Conservation (phyloP, 2,797 vertebrate species). For the Poecilia wingei region DNA sequence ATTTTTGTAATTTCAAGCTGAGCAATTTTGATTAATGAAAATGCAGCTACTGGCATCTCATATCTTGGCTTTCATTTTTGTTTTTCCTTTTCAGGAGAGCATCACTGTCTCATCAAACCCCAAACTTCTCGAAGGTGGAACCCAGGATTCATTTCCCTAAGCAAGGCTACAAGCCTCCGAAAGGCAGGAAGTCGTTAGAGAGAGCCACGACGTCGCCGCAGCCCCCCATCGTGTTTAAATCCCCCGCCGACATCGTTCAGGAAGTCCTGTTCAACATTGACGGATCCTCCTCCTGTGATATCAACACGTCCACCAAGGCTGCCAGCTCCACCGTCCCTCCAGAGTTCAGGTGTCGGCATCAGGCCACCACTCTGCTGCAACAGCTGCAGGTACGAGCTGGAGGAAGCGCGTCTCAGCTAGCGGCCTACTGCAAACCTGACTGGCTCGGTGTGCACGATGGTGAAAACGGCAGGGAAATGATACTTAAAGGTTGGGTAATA, state of each 20-base stretch:
- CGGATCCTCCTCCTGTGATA: conserved; percentile 10
- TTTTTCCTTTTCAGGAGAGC: conserved; percentile 70
- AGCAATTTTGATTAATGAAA: too few species aligned
- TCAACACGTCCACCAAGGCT: conserved; percentile 9
- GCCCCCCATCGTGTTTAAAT: conserved; percentile 83
- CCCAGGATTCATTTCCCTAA: conserved; percentile 87
- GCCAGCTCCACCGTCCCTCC: conserved; percentile 71
- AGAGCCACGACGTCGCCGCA: conserved; percentile 15
- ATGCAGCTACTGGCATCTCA: neutral
- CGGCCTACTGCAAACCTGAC: neutral
- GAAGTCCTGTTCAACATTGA: conserved; percentile 86
- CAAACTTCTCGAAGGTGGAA: conserved; percentile 92
- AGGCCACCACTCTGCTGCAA: conserved; percentile 86
- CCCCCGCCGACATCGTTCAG: conserved; percentile 89
- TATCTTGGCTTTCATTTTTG: neutral
- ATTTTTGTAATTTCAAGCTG: too few species aligned
- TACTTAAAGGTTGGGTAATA: neutral
- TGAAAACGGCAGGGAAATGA: neutral
- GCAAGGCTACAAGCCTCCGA: conserved; percentile 85
- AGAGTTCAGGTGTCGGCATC: conserved; percentile 83
- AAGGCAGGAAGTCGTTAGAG: conserved; percentile 61
- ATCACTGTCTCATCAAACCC: conserved; percentile 81
- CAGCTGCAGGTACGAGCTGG: conserved; percentile 88
- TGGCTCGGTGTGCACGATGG: neutral
- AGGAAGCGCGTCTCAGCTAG: neutral